Evolutionary conservation across 2,113 vertebrate genomes (phyloP).

Genomic region (Monarcha castaneiventris): DNA sequence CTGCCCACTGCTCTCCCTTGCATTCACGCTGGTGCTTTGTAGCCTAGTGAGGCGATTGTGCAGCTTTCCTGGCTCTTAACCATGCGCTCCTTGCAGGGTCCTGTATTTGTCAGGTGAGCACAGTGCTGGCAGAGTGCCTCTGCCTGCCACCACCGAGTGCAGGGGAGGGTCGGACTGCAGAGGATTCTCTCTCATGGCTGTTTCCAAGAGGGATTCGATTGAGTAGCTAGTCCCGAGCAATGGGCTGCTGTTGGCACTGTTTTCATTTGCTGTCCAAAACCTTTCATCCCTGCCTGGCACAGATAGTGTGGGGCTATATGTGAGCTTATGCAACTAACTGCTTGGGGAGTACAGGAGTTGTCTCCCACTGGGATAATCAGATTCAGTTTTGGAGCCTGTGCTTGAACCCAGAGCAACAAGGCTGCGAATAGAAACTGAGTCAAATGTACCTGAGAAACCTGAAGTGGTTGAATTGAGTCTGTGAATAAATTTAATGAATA

Average conservation of each 20-base stretch:
- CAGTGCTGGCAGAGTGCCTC: background rate
- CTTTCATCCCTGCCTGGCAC: background rate
- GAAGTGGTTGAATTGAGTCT: background rate
- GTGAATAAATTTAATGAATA: background rate
- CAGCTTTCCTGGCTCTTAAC: background rate
- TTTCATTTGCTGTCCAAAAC: slow-evolving; percentile 16
- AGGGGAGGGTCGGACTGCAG: background rate
- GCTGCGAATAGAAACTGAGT: background rate
- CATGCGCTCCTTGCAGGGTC: background rate
- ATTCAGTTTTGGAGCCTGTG: background rate
- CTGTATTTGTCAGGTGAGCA: background rate
- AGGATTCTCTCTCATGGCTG: background rate
- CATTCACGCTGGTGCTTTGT: background rate
- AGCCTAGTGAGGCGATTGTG: background rate
- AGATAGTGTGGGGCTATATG: background rate
- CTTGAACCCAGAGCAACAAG: background rate
- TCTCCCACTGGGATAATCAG: background rate
- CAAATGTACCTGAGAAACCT: background rate
- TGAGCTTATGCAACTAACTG: background rate
- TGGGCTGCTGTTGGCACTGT: background rate
- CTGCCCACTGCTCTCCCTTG: background rate
- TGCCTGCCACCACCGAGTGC: background rate
- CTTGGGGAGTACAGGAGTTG: background rate
- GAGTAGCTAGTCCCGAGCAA: background rate
- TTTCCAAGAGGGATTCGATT: background rate